Evolutionary conservation across 2,113 vertebrate genomes (phyloP), one percentile per base, ranked within the genome.

Genomic region (Myrmecophaga tridactyla): DNA sequence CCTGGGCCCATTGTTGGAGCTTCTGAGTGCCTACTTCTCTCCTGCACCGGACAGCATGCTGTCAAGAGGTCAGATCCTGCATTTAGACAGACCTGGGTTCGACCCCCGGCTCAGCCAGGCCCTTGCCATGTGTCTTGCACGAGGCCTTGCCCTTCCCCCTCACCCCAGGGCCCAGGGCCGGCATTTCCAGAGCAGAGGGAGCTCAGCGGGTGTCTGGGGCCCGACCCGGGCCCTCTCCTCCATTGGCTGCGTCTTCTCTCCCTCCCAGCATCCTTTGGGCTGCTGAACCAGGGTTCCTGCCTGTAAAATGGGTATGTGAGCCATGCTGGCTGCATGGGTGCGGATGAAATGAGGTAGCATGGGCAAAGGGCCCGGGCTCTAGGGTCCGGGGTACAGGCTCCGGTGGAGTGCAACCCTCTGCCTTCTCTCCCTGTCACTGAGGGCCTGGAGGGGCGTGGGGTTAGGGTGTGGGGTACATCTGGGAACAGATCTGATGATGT

Each of bases 401-500:
- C 0, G 0, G 48, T 2, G n/a, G 39, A 56, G 58, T 4, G 17
- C 1, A 0, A 4, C 15, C 17, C 21, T 21, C 58, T 27, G 51
- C 12, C 11, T 15, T 27, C 43, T 48, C 41, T 1, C 29, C 41
- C 56, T 29, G 43, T 39, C 21, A 17, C 8, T 17, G 11, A 12
- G 10, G 39, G 6, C 36, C 60, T 41, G 39, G 4, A 18, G 60
- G 27, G 65, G 17, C 3, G 0, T 34, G 39, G 10, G 51, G 92
- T 97, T 97, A 95, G 18, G 6, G 29, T 18, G 25, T 89, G 92
- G 84, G 94, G 92, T 96, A 97, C 94, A 63, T 65, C 92, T 92
- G 91, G 96, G 97, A 97, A 94, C n/a, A n/a, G n/a, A n/a, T n/a
- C n/a, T n/a, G n/a, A n/a, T 96, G 96, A 95, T 97, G 84, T 97